phyloP scores from a whole-genome alignment of 2,888 invertebrate species.

The Pteria penguin region DNA sequence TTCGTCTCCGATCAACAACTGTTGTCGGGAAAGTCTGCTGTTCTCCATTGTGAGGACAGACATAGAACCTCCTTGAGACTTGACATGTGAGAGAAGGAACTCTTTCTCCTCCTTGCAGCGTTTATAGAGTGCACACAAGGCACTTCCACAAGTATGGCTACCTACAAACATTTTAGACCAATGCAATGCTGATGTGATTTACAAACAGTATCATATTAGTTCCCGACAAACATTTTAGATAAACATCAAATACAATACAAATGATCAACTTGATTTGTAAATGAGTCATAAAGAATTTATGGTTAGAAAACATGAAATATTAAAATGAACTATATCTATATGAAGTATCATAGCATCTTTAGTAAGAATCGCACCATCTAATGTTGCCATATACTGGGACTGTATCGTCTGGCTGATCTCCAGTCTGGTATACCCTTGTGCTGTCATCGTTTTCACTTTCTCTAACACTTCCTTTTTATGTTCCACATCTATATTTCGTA shows the following conservation, averaged over 20 bases:
- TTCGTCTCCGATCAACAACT: slow-evolving; percentile 58
- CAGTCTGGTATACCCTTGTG: slow-evolving; percentile 55
- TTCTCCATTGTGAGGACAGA: slow-evolving; percentile 52
- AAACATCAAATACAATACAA: too few species aligned
- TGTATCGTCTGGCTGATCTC: slow-evolving; percentile 54
- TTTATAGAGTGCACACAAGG: slow-evolving; percentile 49
- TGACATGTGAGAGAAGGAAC: slow-evolving; percentile 44
- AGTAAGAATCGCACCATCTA: slow-evolving; percentile 54
- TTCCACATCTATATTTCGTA: slow-evolving; percentile 52
- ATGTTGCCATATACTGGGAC: slow-evolving; percentile 52
- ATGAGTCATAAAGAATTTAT: too few species aligned
- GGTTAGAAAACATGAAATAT: too few species aligned
- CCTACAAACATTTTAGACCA: too few species aligned
- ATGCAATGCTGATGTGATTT: too few species aligned
- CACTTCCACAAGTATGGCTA: slow-evolving; percentile 56
- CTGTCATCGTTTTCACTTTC: slow-evolving; percentile 48
- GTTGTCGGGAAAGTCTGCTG: slow-evolving; percentile 61
- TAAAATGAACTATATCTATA: too few species aligned
- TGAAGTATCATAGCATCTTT: too few species aligned
- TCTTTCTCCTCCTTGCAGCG: slow-evolving; percentile 64
- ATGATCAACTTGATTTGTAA: too few species aligned
- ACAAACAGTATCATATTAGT: too few species aligned
- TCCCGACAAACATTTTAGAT: too few species aligned
- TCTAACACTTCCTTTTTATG: slow-evolving; percentile 57
- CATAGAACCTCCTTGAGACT: slow-evolving; percentile 42